These are phyloP conservation scores for Tetranychus piercei DNA, from an alignment of 2,888 invertebrate species.

Conservation along the genomic window DNA sequence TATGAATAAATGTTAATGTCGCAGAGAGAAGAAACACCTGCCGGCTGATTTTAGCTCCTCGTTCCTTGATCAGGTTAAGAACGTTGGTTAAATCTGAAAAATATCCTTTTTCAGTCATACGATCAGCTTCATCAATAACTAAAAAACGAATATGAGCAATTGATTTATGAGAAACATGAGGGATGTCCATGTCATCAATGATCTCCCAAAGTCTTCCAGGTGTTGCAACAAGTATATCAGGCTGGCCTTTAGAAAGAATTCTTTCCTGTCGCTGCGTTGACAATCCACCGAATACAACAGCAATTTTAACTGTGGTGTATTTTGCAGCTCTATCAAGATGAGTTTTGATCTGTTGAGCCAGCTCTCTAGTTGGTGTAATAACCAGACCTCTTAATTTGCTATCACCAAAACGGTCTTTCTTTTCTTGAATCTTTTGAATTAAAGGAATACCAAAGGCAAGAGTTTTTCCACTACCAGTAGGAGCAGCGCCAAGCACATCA, in stretches of 20 bases:
- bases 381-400: conserved; percentile 54
- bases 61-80: conserved; percentile 45
- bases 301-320: conserved; percentile 47
- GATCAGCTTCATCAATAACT: conserved; percentile 92
- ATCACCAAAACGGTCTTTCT: conserved; percentile 29
- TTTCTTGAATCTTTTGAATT: conserved; percentile 57
- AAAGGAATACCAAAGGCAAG: conserved; percentile 92
- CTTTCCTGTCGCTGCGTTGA: conserved; percentile 82
- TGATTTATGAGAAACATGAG: conserved; percentile 10
- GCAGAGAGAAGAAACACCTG: conserved; percentile 97
- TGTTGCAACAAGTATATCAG: conserved; percentile 89
- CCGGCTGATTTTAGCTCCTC: conserved; percentile 35
- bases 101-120: conserved; percentile 91
- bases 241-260: conserved; percentile 46
- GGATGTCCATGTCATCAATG: conserved; percentile 33
- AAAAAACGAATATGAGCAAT: conserved; percentile 40
- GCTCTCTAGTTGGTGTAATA: conserved; percentile 82
- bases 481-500: conserved; percentile 93
- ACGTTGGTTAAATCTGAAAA: conserved; percentile 73
- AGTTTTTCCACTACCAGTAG: conserved; percentile 79
- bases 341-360: conserved; percentile 79
- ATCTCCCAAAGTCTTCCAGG: conserved; percentile 94
- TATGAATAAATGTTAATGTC: conserved; percentile 72
- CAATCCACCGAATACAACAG: conserved; percentile 69
- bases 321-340: conserved; percentile 61